phyloP scores from a whole-genome alignment of 2,888 invertebrate genomes.

The Cataglyphis livida region DNA sequence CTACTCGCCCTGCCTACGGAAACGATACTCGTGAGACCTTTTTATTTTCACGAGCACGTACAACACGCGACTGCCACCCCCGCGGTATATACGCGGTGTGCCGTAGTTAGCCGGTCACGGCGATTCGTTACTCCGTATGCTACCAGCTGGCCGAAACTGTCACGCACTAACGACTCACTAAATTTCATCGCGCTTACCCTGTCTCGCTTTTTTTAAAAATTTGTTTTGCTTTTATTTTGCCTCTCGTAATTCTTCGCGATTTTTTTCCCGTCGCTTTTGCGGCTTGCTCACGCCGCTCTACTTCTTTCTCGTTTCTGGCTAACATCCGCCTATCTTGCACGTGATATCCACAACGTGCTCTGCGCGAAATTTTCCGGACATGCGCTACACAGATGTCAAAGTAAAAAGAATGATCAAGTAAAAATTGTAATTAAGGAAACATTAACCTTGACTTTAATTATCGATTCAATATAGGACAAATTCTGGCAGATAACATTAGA shows the following conservation, averaged over 20 bases:
- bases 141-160: slow-evolving; percentile 78
- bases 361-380: neutral
- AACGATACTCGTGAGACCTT: slow-evolving; percentile 44
- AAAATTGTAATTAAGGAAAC: neutral
- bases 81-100: slow-evolving; percentile 22
- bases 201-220: slow-evolving; percentile 60
- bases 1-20: neutral
- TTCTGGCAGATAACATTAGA: neutral
- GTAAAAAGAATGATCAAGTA: neutral
- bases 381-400: neutral
- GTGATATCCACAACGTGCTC: neutral
- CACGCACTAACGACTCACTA: slow-evolving; percentile 79
- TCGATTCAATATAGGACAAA: neutral
- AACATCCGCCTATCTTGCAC: slow-evolving; percentile 9
- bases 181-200: slow-evolving; percentile 72
- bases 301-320: slow-evolving; percentile 20
- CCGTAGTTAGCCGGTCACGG: slow-evolving; percentile 59
- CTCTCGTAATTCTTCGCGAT: slow-evolving; percentile 62
- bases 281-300: neutral
- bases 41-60: slow-evolving; percentile 52
- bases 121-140: slow-evolving; percentile 72
- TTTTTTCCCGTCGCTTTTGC: slow-evolving; percentile 45
- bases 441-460: neutral
- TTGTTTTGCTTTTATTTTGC: slow-evolving; percentile 70
- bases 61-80: slow-evolving; percentile 4